Base-by-base conservation (phyloP, 2,888 invertebrate genomes). In the Athalia cordata region DNA sequence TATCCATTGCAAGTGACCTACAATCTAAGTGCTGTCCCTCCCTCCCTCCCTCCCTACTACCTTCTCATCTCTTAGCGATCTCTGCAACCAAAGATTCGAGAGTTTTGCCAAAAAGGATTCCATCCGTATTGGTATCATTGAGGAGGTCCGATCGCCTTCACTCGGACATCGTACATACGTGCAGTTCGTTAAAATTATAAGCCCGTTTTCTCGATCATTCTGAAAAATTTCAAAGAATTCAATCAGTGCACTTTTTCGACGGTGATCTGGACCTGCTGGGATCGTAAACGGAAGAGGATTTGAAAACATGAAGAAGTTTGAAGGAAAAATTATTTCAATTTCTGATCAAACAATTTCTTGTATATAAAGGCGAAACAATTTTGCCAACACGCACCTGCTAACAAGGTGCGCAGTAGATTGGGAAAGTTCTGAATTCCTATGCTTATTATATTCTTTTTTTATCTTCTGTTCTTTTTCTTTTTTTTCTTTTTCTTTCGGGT, bases 1-100 rank as follows among this genome's bases (percentile, higher is more conserved):
- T 29, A 77, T 78, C 84, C 81, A 82, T 81, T 82, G 82, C 82
- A 85, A 79, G 78, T 87, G 89, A 89, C 89, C 89, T 88, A 89
- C 89, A 89, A 89, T 89, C 86, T 84, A 84, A 81, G 80, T 79
- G 77, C 79, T 82, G 79, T 81, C 83, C 84, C 82, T 82, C 83
- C 83, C 82, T 82, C 79, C 81, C 78, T 81, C 83, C 84, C 82
- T 82, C 83, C 83, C 82, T 82, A 79, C 65, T 81, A 62, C 78
- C 82, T 75, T 72, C 80, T 77, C 77, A 66, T 67, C 77, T 65
- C 62, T 57, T 65, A 59, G 13, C 77, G 66, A 77, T 77, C 77
- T 66, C 7, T 29, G 29, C 29, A 1, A 67, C 66, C 57, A 45
- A 66, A 64, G 75, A 75, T 75, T 75, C 15, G 61, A 75, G 75